Evolutionary conservation across 2,113 vertebrate genomes (phyloP).

Genomic region (Sigmodon hispidus): DNA sequence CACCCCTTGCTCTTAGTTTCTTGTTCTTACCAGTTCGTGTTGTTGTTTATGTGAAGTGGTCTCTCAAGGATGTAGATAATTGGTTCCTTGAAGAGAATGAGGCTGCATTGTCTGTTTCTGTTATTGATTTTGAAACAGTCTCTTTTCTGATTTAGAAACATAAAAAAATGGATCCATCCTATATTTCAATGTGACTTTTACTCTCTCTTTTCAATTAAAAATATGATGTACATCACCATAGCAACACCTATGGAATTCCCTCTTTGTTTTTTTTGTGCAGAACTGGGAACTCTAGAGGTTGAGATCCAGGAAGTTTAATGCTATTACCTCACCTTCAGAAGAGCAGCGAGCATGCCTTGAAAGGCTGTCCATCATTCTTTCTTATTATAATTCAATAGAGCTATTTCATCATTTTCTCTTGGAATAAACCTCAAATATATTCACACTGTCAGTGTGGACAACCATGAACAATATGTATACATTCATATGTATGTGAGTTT

Average conservation of each 20-base stretch:
- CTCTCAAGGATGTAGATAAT: constrained; percentile 49
- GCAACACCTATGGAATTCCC: constrained; percentile 31
- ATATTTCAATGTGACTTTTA: constrained; percentile 56
- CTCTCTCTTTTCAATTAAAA: constrained; percentile 52
- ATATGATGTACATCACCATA: constrained; percentile 21
- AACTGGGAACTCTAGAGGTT: neutral
- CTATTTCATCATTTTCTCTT: neutral
- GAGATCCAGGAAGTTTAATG: neutral
- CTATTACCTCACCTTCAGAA: neutral
- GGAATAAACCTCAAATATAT: neutral
- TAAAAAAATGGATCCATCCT: no score
- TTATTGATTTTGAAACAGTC: constrained; percentile 25
- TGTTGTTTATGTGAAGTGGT: constrained; percentile 19
- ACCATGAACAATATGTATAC: neutral
- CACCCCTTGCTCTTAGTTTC: constrained; percentile 25
- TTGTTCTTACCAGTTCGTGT: constrained; percentile 18
- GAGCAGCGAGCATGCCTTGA: neutral
- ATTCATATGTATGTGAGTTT: neutral
- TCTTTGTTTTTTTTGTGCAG: neutral
- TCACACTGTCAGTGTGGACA: neutral
- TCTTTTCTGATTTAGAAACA: constrained; percentile 36
- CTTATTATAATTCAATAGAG: neutral
- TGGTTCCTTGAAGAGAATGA: constrained; percentile 46
- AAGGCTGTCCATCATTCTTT: neutral
- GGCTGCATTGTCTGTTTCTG: neutral